Percentiles rank a stretch among this genome's conserved stretches.
phyloP scores from a whole-genome alignment of 1,140 invertebrate species.

The Wiebesia pumilae region DNA sequence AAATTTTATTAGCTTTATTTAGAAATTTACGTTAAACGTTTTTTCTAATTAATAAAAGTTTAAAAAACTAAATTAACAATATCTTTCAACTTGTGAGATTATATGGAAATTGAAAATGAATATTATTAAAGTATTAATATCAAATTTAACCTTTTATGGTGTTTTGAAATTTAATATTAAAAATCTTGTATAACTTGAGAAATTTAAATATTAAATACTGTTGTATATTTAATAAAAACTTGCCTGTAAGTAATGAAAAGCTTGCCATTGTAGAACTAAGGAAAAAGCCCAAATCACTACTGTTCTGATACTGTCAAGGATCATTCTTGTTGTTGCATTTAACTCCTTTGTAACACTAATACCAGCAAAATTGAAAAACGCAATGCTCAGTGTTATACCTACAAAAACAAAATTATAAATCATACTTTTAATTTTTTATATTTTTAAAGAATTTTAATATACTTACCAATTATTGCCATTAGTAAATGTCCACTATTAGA shows the following conservation, averaged over 20 bases:
- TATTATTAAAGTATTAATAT: too few species aligned
- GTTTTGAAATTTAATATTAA: too few species aligned
- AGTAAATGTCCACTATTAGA: constrained; percentile 79
- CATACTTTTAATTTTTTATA: background rate
- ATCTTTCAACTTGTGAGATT: too few species aligned
- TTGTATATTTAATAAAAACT: constrained; percentile 38
- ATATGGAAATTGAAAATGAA: too few species aligned
- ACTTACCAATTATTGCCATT: constrained; percentile 81
- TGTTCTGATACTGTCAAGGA: constrained; percentile 92
- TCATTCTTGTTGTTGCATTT: constrained; percentile 93
- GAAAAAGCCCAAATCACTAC: constrained; percentile 92
- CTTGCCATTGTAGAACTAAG: constrained; percentile 84
- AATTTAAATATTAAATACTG: constrained; percentile 49
- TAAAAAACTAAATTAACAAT: too few species aligned
- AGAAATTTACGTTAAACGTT: too few species aligned
- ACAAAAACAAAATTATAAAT: constrained; percentile 49
- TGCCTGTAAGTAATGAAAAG: constrained; percentile 87
- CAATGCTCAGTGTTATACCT: constrained; percentile 93
- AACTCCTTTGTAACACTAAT: constrained; percentile 96
- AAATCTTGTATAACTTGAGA: too few species aligned
- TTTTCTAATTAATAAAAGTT: too few species aligned
- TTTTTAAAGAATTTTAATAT: constrained; percentile 14
- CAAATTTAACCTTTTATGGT: too few species aligned
- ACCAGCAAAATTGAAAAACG: constrained; percentile 97
- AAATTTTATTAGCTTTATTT: too few species aligned